Conservation (phyloP, 2,888 invertebrate species). For the Kryphioiulus occultus region DNA sequence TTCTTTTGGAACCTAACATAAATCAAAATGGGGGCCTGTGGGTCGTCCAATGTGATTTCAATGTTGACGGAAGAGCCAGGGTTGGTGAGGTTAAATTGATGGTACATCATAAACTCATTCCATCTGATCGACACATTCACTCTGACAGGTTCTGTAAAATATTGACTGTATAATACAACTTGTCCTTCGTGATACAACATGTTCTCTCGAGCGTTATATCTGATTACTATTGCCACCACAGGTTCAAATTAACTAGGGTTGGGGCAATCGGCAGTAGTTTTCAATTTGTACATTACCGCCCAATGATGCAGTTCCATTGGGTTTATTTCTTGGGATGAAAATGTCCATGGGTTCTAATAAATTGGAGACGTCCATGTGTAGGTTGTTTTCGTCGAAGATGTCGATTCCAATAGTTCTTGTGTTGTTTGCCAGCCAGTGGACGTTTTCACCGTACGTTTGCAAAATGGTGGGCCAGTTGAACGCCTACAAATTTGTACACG, state of each 20-base stretch:
- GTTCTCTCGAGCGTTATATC: too few relatives aligned
- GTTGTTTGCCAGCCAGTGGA: constrained; percentile 56
- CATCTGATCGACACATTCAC: constrained; percentile 56
- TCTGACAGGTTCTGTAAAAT: constrained; percentile 55
- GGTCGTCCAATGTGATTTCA: constrained; percentile 55
- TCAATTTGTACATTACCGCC: neutral
- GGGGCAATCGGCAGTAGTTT: too few relatives aligned
- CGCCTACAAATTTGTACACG: constrained; percentile 53
- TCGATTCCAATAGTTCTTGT: constrained; percentile 57
- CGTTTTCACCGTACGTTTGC: constrained; percentile 57
- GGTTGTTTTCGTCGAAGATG: constrained; percentile 56
- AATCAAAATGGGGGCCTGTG: constrained; percentile 24
- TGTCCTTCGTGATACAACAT: too few relatives aligned
- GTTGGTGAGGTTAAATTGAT: constrained; percentile 57
- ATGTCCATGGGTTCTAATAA: constrained; percentile 56
- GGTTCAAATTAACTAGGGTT: too few relatives aligned
- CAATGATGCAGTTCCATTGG: neutral
- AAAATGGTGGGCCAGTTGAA: constrained; percentile 58
- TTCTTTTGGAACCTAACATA: constrained; percentile 48
- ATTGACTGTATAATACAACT: too few relatives aligned
- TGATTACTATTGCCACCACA: too few relatives aligned
- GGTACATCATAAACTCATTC: constrained; percentile 58
- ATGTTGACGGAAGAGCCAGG: constrained; percentile 57
- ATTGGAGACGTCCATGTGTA: constrained; percentile 56
- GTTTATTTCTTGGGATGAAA: constrained; percentile 55